These are phyloP conservation scores for Strigamia crassipes DNA, from an alignment of 2,888 invertebrate species.

Conservation along the genomic window DNA sequence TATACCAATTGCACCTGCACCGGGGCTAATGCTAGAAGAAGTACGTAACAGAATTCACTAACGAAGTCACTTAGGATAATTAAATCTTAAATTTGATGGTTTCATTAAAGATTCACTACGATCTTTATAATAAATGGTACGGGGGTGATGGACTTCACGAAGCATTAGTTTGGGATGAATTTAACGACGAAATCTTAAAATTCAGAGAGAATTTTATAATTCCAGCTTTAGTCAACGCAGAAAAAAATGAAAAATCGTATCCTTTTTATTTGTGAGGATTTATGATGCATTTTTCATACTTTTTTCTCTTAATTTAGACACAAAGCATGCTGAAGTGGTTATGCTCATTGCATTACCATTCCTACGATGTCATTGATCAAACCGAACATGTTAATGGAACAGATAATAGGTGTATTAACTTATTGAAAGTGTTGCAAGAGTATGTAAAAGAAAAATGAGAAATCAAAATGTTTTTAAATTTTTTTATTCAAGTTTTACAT, in stretches of 20 bases:
- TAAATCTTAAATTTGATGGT: background rate
- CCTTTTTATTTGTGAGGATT: constrained; percentile 57
- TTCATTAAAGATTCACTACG: constrained; percentile 76
- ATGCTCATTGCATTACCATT: constrained; percentile 67
- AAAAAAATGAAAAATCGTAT: constrained; percentile 74
- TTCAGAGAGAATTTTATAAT: constrained; percentile 80
- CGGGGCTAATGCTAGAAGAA: constrained; percentile 88
- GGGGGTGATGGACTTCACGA: constrained; percentile 84
- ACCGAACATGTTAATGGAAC: background rate
- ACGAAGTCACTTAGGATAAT: background rate
- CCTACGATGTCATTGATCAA: constrained; percentile 65
- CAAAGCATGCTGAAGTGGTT: constrained; percentile 73
- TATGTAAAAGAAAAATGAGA: background rate
- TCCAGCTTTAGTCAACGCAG: constrained; percentile 79
- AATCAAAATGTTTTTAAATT: too few species aligned
- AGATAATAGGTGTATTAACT: background rate
- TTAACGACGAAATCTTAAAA: constrained; percentile 49
- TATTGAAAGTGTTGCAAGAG: background rate
- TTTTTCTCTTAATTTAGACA: background rate
- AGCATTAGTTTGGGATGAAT: constrained; percentile 75
- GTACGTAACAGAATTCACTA: constrained; percentile 63
- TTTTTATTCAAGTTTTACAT: too few species aligned
- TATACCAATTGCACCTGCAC: constrained; percentile 91
- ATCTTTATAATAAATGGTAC: constrained; percentile 82
- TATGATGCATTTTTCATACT: background rate